Evolutionary conservation across 2,888 invertebrate genomes (phyloP), one percentile per base, ranked within the genome.

Genomic region (Catotricha subobsoleta): DNA sequence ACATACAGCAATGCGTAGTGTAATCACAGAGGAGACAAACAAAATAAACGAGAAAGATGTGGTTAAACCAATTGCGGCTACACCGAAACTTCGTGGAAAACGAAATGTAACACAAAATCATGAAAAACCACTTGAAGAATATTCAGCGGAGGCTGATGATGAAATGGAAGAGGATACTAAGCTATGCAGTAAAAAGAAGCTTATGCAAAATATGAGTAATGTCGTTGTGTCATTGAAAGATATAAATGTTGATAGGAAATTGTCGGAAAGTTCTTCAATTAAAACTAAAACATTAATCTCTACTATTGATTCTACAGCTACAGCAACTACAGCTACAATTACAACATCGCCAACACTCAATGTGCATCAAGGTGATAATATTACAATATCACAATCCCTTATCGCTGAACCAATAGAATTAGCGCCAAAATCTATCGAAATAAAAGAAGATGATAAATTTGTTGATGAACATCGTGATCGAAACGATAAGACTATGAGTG

Each of bases 81-180:
- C 55, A 3, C 57, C 60, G 9, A 60, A 60, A 44, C 43, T 58
- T 3, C 50, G 57, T 20, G 54, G 56, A 2, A 57, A 60, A 40
- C 41, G 44, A 20, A 46, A 46, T 30, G 57, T 57, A 1, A 57
- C 43, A 15, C 37, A 46, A 39, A 42, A 43, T 41, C 10, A 4
- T n/a, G 21, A 31, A 35, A 42, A 52, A 38, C 39, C 45, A 42
- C 66, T 67, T 1, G 73, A 73, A 54, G 74, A 74, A 53, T 74
- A 73, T 0, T 72, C 72, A 7, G 73, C 73, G 1, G 74, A 74
- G 53, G 74, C 74, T 20, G 74, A 74, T 50, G 74, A 74, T 54
- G 74, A 75, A 54, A 73, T 74, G 74, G 74, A 74, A 31, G 45
- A 43, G 5, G 42, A 44, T 9, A 31, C 20, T 2, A 15, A 23